Base-by-base conservation (phyloP, 2,888 invertebrate species). In the Brenthis hecate region DNA sequence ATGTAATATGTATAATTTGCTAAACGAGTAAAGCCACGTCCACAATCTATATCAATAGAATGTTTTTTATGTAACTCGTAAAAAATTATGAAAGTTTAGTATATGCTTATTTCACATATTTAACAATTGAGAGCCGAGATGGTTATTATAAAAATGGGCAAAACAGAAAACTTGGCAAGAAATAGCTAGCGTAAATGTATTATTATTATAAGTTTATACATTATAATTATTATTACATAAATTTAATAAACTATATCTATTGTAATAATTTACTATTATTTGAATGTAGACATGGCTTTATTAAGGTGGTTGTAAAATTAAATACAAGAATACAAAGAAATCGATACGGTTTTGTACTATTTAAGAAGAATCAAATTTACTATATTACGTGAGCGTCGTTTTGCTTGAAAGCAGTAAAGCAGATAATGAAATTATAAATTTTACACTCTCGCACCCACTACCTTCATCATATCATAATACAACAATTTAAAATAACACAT, bases 341-440 rank as follows among this genome's bases (percentile, higher is more conserved):
- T 62, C 53, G 28, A 51, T 62, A 36, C 16, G 32, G 32, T 54
- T 53, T 62, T 62, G 62, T 62, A 62, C 62, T 62, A 62, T 58
- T 58, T 56, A 32, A 32, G 19, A 36, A 43, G 11, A 16, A 16
- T 16, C 4, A 11, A 16, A 53, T 53, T 51, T 53, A 53, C 6
- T 56, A 32, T 14, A 56, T 14, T 14, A 36, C 8, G 13, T 14
- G 43, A 16, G 28, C 11, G n/a, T 36, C 3, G 13, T 36, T 11
- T 43, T 43, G 8, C 1, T 43, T 11, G 8, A 2, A 43, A 43
- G 11, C 5, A 53, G 16, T 16, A 16, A 53, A 53, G 51, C 16
- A 53, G 51, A 53, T 14, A 16, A n/a, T 16, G 16, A 16, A 13
- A 5, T 53, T 16, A 53, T 53, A n/a, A 53, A 43, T 43, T 11